Percentiles rank a stretch among this genome's conserved stretches.
These are phyloP conservation scores for Coilia nasus DNA, from an alignment of 2,797 vertebrate species.

Conservation along the genomic window DNA sequence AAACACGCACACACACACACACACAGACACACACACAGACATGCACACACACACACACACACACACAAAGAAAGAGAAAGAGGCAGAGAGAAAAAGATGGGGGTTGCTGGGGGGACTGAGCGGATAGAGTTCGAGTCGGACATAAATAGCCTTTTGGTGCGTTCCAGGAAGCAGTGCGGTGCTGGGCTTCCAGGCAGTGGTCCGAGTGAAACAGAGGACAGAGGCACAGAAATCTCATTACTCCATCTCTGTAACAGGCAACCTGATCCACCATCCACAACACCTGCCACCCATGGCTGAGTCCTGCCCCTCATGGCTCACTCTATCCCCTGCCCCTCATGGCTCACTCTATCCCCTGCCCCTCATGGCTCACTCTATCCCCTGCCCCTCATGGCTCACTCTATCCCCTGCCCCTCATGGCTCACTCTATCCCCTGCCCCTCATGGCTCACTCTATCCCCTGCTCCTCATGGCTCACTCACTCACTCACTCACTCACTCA, in stretches of 20 bases:
- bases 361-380: too few species aligned
- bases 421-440: too few species aligned
- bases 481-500: too few species aligned
- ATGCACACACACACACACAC: too few species aligned
- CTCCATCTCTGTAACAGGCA: slow-evolving; percentile 34
- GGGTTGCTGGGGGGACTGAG: background rate
- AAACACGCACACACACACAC: background rate
- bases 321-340: background rate
- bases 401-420: too few species aligned
- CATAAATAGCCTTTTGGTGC: slow-evolving; percentile 74
- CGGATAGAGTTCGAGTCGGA: slow-evolving; percentile 58
- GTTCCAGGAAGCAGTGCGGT: slow-evolving; percentile 70
- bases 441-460: too few species aligned
- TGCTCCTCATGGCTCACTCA: too few species aligned
- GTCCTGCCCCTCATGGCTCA: background rate
- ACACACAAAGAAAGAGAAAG: too few species aligned
- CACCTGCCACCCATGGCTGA: background rate
- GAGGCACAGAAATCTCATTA: slow-evolving; percentile 33
- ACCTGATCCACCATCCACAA: background rate
- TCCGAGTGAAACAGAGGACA: slow-evolving; percentile 34
- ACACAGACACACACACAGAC: too few species aligned
- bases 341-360: too few species aligned
- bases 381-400: too few species aligned
- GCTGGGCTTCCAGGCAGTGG: slow-evolving; percentile 68
- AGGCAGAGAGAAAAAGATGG: background rate